A percentile compares a stretch with the other conserved stretches of the same genome.
phyloP scores from a whole-genome alignment of 2,797 vertebrate species.

The Hipposideros larvatus region DNA sequence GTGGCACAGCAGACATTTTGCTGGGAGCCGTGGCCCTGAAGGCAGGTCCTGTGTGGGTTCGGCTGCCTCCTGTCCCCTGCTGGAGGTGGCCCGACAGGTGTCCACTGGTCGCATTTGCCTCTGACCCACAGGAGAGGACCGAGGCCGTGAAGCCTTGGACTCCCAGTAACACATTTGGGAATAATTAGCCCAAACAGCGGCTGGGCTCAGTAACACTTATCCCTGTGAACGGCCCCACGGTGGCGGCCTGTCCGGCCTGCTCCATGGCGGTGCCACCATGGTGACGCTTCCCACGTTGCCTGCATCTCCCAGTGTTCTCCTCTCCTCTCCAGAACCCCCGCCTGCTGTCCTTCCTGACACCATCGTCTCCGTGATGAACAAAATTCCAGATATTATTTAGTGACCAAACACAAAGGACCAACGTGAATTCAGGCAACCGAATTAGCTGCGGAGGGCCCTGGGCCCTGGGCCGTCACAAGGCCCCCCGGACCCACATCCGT shows the following conservation, averaged over 20 bases:
- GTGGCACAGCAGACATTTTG: fast-evolving
- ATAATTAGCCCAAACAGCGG: too few relatives aligned
- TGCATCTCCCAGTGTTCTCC: too few relatives aligned
- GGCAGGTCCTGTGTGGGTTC: too few relatives aligned
- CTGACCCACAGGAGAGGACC: neutral
- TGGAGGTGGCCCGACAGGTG: too few relatives aligned
- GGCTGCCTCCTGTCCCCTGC: neutral
- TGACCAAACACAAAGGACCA: neutral
- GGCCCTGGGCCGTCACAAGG: neutral
- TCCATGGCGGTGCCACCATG: neutral
- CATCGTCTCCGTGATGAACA: neutral
- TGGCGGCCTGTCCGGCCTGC: neutral
- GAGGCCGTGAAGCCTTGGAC: neutral
- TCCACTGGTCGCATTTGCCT: too few relatives aligned
- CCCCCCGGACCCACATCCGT: neutral
- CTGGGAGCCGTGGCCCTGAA: neutral
- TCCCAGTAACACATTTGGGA: too few relatives aligned
- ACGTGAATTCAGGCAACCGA: neutral
- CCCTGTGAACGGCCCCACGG: neutral
- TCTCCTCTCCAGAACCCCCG: neutral
- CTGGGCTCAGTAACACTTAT: too few relatives aligned
- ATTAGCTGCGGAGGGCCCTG: fast-evolving
- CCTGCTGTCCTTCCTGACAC: neutral
- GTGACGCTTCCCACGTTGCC: neutral
- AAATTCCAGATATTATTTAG: too few relatives aligned